These are phyloP conservation scores for Drosophila pseudotalamancana DNA, from an alignment of 2,888 invertebrate species.

Conservation along the genomic window DNA sequence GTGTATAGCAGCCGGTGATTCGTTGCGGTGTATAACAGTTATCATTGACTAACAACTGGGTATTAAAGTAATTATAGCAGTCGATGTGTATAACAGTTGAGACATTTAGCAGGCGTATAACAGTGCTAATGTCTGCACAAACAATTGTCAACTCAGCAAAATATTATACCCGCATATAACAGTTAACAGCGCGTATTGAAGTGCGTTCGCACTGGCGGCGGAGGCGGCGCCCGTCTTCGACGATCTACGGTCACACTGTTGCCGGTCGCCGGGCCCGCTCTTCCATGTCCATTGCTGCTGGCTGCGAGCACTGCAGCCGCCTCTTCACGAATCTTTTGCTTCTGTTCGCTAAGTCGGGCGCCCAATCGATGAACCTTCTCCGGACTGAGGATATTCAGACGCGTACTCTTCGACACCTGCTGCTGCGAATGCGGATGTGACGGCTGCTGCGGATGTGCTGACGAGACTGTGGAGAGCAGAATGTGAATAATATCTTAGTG, in stretches of 20 bases:
- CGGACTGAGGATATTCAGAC: constrained; percentile 82
- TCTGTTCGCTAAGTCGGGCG: constrained; percentile 81
- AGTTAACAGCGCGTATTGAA: constrained; percentile 74
- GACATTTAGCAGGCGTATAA: constrained; percentile 14
- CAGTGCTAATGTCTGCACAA: constrained; percentile 18
- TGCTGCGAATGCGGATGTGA: too few species aligned
- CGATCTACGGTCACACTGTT: constrained; percentile 46
- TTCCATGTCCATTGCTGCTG: constrained; percentile 31
- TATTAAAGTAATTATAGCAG: too few species aligned
- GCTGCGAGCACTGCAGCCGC: constrained; percentile 22
- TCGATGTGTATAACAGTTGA: constrained; percentile 16
- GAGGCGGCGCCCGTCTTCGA: constrained; percentile 67
- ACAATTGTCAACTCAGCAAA: neutral
- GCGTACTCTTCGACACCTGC: constrained; percentile 55
- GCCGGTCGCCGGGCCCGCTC: neutral
- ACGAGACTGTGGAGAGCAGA: constrained; percentile 19
- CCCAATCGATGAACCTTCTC: constrained; percentile 83
- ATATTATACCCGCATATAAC: constrained; percentile 15
- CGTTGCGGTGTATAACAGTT: constrained; percentile 1
- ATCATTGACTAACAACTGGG: too few species aligned
- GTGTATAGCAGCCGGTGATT: neutral
- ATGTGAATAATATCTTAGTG: too few species aligned
- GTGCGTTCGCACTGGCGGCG: constrained; percentile 73
- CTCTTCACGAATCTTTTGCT: constrained; percentile 70
- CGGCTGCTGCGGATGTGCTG: constrained; percentile 25